Evolutionary conservation across 2,888 invertebrate species (phyloP).

Genomic region (Mechanitis messenoides): DNA sequence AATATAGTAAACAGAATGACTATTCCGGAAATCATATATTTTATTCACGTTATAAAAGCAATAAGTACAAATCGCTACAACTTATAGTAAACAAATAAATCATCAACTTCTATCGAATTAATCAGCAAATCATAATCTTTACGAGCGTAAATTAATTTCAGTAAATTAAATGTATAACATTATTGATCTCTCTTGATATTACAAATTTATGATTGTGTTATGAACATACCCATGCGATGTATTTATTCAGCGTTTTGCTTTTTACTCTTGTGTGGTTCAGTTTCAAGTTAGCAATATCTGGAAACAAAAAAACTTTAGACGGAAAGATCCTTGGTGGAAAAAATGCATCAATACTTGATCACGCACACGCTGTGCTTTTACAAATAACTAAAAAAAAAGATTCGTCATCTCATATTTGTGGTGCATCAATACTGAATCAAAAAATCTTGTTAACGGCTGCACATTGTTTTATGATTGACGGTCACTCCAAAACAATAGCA

Average conservation of each 20-base stretch:
- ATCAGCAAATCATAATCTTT: slow-evolving; percentile 10
- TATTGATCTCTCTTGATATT: too few species aligned
- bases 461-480: slow-evolving; percentile 36
- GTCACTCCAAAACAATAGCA: slow-evolving; percentile 17
- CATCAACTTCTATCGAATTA: slow-evolving; percentile 11
- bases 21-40: too few species aligned
- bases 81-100: too few species aligned
- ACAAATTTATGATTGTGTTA: too few species aligned
- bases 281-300: slow-evolving; percentile 8
- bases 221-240: too few species aligned
- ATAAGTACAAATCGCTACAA: too few species aligned
- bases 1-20: too few species aligned
- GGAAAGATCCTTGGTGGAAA: slow-evolving; percentile 34
- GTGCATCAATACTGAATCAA: slow-evolving; percentile 41
- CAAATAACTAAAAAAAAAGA: slow-evolving; percentile 13
- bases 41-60: too few species aligned
- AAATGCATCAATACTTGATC: slow-evolving; percentile 27
- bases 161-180: slow-evolving; percentile 19
- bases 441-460: slow-evolving; percentile 38
- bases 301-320: slow-evolving; percentile 18
- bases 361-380: slow-evolving; percentile 37
- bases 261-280: slow-evolving; percentile 6
- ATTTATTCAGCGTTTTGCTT: slow-evolving; percentile 2
- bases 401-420: slow-evolving; percentile 31
- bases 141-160: slow-evolving; percentile 13